phyloP scores from a whole-genome alignment of 2,797 vertebrate species.

The Rhyacichthys aspro region DNA sequence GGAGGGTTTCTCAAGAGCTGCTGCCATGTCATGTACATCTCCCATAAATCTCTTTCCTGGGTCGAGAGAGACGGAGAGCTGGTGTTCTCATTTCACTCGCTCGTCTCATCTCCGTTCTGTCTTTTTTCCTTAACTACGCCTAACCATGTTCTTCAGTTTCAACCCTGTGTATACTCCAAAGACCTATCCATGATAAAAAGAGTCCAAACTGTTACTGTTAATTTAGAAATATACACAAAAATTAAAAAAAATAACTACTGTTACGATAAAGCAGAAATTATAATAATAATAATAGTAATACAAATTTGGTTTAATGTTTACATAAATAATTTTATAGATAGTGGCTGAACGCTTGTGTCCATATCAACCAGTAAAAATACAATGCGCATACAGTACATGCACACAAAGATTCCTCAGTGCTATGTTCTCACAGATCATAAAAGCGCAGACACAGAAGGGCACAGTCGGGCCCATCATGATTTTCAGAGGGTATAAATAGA shows the following conservation, averaged over 20 bases:
- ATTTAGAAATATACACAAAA: background rate
- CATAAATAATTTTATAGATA: background rate
- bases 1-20: slow-evolving; percentile 74
- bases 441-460: slow-evolving; percentile 70
- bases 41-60: slow-evolving; percentile 80
- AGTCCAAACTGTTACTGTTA: too few relatives aligned
- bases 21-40: slow-evolving; percentile 82
- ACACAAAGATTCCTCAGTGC: slow-evolving; percentile 68
- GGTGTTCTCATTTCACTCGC: slow-evolving; percentile 76
- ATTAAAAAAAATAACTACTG: background rate
- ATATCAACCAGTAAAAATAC: slow-evolving; percentile 11
- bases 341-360: background rate
- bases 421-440: slow-evolving; percentile 70
- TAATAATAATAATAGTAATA: too few relatives aligned
- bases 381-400: slow-evolving; percentile 24
- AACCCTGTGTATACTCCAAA: too few relatives aligned
- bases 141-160: too few relatives aligned
- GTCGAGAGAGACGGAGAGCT: slow-evolving; percentile 41
- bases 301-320: background rate
- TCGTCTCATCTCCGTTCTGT: slow-evolving; percentile 30
- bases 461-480: slow-evolving; percentile 72
- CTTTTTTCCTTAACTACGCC: background rate
- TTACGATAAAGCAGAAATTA: too few relatives aligned
- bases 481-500: slow-evolving; percentile 83
- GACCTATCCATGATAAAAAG: slow-evolving; percentile 18